phyloP scores from a whole-genome alignment of 2,797 vertebrate genomes.

The Arnoldichthys spilopterus region DNA sequence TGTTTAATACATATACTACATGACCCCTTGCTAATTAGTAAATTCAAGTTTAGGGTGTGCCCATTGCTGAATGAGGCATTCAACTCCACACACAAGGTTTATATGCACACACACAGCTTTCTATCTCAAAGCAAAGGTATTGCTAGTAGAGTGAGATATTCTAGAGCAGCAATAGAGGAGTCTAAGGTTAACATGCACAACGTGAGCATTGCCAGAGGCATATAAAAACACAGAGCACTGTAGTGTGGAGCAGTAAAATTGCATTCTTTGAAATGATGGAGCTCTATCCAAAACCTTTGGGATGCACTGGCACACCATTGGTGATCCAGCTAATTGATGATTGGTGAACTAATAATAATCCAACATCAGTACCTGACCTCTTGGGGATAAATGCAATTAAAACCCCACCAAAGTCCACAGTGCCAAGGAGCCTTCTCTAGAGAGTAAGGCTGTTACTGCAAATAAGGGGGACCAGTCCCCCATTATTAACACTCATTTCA shows the following conservation, averaged over 20 bases:
- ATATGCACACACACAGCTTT: background rate
- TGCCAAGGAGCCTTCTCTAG: background rate
- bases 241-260: too few relatives aligned
- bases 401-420: background rate
- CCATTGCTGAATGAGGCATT: too few relatives aligned
- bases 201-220: background rate
- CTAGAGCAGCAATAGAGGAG: background rate
- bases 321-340: too few relatives aligned
- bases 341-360: too few relatives aligned
- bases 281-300: too few relatives aligned
- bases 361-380: too few relatives aligned
- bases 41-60: background rate
- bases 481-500: background rate
- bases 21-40: background rate
- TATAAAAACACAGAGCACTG: background rate
- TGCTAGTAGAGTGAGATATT: background rate
- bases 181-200: background rate
- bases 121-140: background rate
- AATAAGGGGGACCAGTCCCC: background rate
- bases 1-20: background rate
- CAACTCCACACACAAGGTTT: too few relatives aligned
- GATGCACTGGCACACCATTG: too few relatives aligned
- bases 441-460: background rate
- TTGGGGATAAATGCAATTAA: too few relatives aligned
- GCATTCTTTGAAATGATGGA: background rate